phyloP scores from a whole-genome alignment of 2,888 invertebrate genomes.

The Hirtodrosophila alboralis region DNA sequence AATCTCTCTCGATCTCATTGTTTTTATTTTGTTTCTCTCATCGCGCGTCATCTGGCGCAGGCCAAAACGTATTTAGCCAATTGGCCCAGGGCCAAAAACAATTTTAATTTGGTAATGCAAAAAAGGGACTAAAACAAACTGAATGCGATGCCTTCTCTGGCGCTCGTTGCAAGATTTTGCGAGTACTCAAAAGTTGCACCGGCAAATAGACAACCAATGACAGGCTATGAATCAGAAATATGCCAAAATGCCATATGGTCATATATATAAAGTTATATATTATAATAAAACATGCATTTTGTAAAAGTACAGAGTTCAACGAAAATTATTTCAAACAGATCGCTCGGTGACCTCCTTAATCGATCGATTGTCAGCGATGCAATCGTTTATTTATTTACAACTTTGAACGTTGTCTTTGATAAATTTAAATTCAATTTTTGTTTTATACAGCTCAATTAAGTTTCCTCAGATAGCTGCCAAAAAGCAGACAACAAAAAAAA shows the following conservation, averaged over 20 bases:
- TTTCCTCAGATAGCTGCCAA: constrained; percentile 63
- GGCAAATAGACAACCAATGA: too few species aligned
- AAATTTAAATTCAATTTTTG: constrained; percentile 38
- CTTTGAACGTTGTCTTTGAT: constrained; percentile 29
- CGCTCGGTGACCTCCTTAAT: constrained; percentile 50
- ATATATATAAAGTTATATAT: not conserved
- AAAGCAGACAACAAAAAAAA: constrained; percentile 33
- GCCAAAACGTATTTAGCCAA: constrained; percentile 68
- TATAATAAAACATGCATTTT: not conserved
- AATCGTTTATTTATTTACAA: constrained; percentile 32
- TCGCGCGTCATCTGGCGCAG: constrained; percentile 52
- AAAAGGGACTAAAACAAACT: constrained; percentile 37
- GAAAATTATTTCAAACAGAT: too few species aligned
- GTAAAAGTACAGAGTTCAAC: constrained; percentile 1
- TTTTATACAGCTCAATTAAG: constrained; percentile 50
- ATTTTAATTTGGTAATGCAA: constrained; percentile 42
- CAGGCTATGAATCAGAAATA: constrained; percentile 23
- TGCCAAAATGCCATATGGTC: constrained; percentile 10
- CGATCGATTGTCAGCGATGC: constrained; percentile 38
- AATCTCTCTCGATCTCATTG: constrained; percentile 4
- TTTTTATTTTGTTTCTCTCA: constrained; percentile 13
- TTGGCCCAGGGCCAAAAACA: constrained; percentile 58
- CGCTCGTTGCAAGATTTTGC: constrained; percentile 15
- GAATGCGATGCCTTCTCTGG: constrained; percentile 21
- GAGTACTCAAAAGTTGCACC: not conserved